Evolutionary conservation across 2,113 vertebrate genomes (phyloP).

Genomic region (Nycticebus coucang): DNA sequence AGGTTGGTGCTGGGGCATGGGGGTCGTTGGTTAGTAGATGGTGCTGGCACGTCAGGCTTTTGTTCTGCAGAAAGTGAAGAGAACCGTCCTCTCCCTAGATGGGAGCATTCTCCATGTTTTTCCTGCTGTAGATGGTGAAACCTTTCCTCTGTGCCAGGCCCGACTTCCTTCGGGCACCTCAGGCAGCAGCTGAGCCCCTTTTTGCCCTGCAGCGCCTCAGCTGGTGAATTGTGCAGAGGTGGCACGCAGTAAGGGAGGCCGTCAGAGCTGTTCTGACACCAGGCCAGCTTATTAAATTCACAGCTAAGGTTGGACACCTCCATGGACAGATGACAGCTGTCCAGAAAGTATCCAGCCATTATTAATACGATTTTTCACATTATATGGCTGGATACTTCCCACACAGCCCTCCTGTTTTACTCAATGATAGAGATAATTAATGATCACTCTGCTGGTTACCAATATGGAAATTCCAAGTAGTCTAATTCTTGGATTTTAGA

Average conservation of each 20-base stretch:
- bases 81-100: rapidly evolving
- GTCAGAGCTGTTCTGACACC: neutral
- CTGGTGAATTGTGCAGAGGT: neutral
- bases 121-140: neutral
- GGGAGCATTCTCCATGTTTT: rapidly evolving
- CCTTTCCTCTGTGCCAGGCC: too few relatives aligned
- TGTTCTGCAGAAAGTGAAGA: too few relatives aligned
- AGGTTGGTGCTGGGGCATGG: conserved; percentile 81
- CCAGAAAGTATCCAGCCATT: too few relatives aligned
- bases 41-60: rapidly evolving
- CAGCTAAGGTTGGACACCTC: neutral
- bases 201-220: neutral
- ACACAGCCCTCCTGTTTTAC: neutral
- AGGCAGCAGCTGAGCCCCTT: rapidly evolving
- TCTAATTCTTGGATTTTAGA: neutral
- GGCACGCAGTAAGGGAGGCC: neutral
- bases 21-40: rapidly evolving
- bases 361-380: too few relatives aligned
- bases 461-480: neutral
- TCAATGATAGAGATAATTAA: neutral
- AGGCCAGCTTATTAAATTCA: too few relatives aligned
- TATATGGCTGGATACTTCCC: too few relatives aligned
- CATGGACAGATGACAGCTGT: too few relatives aligned
- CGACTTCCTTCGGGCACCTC: rapidly evolving
- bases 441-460: neutral